Base-by-base conservation (phyloP, 2,113 vertebrate species). In the Festucalex cinctus region DNA sequence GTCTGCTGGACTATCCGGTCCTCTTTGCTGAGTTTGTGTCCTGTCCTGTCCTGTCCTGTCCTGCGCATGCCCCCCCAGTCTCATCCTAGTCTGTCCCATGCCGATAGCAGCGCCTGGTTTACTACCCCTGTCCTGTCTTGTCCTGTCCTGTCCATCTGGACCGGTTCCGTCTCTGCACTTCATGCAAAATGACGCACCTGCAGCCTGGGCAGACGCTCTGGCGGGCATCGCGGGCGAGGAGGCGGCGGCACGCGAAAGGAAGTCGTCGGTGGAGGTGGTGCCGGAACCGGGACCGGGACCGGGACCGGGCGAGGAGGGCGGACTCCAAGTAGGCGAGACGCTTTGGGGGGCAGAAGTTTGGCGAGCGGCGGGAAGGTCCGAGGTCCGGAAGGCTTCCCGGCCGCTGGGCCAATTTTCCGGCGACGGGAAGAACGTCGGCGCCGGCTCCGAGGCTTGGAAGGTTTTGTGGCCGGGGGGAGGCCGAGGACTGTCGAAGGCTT, bases 401-500 rank as follows among this genome's bases (percentile, higher is more conserved):
- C 4, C 28, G 28, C 17, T 2, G 35, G 57, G 35, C 9, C 32
- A 4, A 12, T 19, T 36, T 32, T 20, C 14, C 1, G 62, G 7
- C 14, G 12, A 14, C 16, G 9, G 36, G 37, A 8, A 1, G 6
- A 24, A 19, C 16, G 4, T 32, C 28, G n/a, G n/a, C n/a, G 16
- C 8, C 7, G 24, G 41, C 48, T 9, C 16, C 37, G 3, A 39
- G 17, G 63, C 22, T 17, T 35, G 3, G 32, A 51, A 0, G 67
- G 36, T 22, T 9, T 13, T 8, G 60, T 36, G 0, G 58, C n/a
- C 22, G 63, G 65, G 36, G 16, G 74, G 49, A 60, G 58, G 16
- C 24, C 6, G 26, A 0, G 65, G 44, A 0, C 32, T 9, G 0
- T 93, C 88, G 3, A 71, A 86, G 8, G 79, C 75, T 70, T 88